Evolutionary conservation across 2,888 invertebrate genomes (phyloP), one percentile per base, ranked within the genome.

Genomic region (Pollenia angustigena): DNA sequence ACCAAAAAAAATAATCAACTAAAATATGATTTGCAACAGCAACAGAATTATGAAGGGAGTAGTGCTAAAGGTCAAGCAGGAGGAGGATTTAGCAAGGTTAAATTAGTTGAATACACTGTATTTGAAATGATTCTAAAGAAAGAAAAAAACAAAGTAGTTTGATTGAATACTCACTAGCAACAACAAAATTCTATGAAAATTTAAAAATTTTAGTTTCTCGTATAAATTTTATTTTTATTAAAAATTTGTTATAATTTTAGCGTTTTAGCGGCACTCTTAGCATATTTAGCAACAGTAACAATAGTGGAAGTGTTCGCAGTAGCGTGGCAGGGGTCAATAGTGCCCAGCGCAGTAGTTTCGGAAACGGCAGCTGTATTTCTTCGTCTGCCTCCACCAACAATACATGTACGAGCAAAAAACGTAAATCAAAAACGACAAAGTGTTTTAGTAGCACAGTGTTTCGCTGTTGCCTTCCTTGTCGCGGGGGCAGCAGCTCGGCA

Each of bases 391-490:
- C 85, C 64, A 74, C 87, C 52, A 80, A 83, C 18, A 85, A 88
- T 56, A 79, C 88, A 79, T 64, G 86, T 66, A 58, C 88, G 62
- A 68, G 84, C 88, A 92, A 89, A 81, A 89, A 85, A 88, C 91
- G 91, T 85, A 92, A 92, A 89, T 92, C 92, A 85, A 93, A 93
- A 90, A 89, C 90, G 84, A 89, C 90, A 90, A 93, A 93, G 92
- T 93, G 93, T 90, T 92, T 92, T 90, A 91, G 96, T 95, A 95
- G 95, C 93, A 95, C 95, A 95, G 95, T 96, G 94, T 96, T 96
- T 95, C 96, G 96, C 95, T 96, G 96, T 95, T 96, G 96, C 95
- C 95, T 96, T 95, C 96, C 96, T 95, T 96, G 96, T 95, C 96
- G 96, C 95, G 96, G 96, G 95, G 96, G 96, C 95, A 95, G 95